Evolutionary conservation across 2,797 vertebrate genomes (phyloP).

Genomic region (Gymnoscopelus braueri): DNA sequence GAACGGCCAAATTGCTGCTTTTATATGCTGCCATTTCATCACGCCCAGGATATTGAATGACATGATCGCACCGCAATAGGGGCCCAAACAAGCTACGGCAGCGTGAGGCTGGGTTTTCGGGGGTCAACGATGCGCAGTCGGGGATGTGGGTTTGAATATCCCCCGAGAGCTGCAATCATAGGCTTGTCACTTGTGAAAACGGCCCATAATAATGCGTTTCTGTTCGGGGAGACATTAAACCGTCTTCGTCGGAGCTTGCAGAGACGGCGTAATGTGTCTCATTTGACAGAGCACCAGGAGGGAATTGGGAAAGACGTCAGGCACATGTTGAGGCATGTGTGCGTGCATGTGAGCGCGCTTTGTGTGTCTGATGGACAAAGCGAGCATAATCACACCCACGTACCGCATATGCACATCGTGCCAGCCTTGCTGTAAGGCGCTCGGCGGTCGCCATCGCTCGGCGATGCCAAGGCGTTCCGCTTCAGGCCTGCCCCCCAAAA

Average conservation of each 20-base stretch:
- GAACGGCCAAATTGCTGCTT: slow-evolving; percentile 1
- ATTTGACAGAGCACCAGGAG: slow-evolving; percentile 19
- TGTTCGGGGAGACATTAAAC: slow-evolving; percentile 30
- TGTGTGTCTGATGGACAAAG: slow-evolving; percentile 1
- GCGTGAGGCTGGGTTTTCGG: slow-evolving; percentile 23
- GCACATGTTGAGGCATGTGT: slow-evolving; percentile 7
- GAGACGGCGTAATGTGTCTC: slow-evolving; percentile 30
- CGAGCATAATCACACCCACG: not conserved
- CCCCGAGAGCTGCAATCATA: slow-evolving; percentile 16
- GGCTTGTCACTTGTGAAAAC: slow-evolving; percentile 33
- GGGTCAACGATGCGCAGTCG: slow-evolving; percentile 19
- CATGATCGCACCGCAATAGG: slow-evolving; percentile 37
- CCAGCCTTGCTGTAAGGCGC: not conserved
- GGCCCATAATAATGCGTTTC: slow-evolving; percentile 39
- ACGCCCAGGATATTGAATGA: slow-evolving; percentile 36
- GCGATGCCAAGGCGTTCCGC: not conserved
- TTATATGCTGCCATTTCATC: slow-evolving; percentile 15
- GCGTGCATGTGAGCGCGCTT: slow-evolving; percentile 3
- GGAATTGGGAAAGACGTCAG: slow-evolving; percentile 19
- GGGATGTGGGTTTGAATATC: slow-evolving; percentile 8
- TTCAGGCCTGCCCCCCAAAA: too few species aligned
- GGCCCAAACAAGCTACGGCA: slow-evolving; percentile 28
- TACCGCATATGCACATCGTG: slow-evolving; percentile 9
- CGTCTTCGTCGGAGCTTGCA: slow-evolving; percentile 9
- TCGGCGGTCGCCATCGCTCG: not conserved